Evolutionary conservation across 2,113 vertebrate genomes (phyloP).

Genomic region (Plotosus lineatus): DNA sequence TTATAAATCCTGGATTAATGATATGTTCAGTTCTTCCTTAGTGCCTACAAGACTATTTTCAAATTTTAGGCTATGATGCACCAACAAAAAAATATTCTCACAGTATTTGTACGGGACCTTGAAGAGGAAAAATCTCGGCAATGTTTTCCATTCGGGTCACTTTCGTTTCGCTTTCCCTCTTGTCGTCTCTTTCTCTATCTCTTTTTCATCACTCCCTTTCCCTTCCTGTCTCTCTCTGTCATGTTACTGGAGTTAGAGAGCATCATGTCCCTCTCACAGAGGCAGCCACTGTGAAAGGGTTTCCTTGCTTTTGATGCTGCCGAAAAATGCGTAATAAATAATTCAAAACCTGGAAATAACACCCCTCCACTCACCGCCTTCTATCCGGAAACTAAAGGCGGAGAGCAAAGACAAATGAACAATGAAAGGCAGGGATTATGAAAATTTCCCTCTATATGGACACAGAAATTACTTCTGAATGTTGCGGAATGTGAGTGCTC

Average conservation of each 20-base stretch:
- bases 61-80: slow-evolving; percentile 19
- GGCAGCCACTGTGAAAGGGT: slow-evolving; percentile 58
- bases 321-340: slow-evolving; percentile 62
- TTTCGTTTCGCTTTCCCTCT: slow-evolving; percentile 27
- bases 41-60: background rate
- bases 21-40: background rate
- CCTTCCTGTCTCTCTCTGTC: slow-evolving; percentile 24
- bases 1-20: background rate
- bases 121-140: background rate
- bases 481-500: slow-evolving; percentile 20
- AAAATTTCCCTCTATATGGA: slow-evolving; percentile 38
- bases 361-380: slow-evolving; percentile 30
- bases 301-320: slow-evolving; percentile 56
- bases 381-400: slow-evolving; percentile 29
- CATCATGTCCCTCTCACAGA: slow-evolving; percentile 47
- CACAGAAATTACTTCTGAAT: slow-evolving; percentile 44
- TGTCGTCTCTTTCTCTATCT: background rate
- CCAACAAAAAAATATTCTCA: slow-evolving; percentile 12
- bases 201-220: background rate
- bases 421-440: slow-evolving; percentile 47
- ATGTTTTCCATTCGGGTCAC: slow-evolving; percentile 14
- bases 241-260: slow-evolving; percentile 43
- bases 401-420: slow-evolving; percentile 45
- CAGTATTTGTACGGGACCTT: slow-evolving; percentile 26
- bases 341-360: slow-evolving; percentile 68